Percentiles rank a stretch among this genome's conserved stretches.
phyloP scores from a whole-genome alignment of 2,888 invertebrate genomes.

The Diplolepis rosae region DNA sequence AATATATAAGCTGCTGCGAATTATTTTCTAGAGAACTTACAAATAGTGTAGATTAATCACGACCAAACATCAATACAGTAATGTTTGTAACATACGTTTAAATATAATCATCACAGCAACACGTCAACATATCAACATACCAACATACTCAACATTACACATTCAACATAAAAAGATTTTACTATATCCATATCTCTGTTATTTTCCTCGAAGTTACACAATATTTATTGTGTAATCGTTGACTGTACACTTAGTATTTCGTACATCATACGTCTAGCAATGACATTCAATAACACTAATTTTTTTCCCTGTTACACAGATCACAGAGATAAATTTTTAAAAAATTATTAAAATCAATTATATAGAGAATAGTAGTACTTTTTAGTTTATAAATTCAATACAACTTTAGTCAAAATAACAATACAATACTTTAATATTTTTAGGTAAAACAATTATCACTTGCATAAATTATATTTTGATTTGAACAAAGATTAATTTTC shows the following conservation, averaged over 20 bases:
- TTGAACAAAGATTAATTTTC: too few species aligned
- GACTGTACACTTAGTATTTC: conserved; percentile 66
- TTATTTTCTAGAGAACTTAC: neutral
- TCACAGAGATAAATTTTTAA: neutral
- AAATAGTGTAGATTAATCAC: neutral
- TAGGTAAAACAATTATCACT: neutral
- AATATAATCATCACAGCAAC: conserved; percentile 14
- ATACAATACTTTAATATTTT: too few species aligned
- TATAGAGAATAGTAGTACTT: too few species aligned
- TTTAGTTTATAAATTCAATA: too few species aligned
- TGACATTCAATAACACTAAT: conserved; percentile 56
- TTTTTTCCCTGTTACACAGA: conserved; percentile 18
- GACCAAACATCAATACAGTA: neutral
- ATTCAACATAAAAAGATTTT: neutral
- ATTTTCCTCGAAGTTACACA: neutral
- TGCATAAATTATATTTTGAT: neutral
- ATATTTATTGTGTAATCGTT: conserved; percentile 43
- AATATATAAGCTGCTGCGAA: neutral
- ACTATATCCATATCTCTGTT: neutral
- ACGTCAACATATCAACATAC: conserved; percentile 17
- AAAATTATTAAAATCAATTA: too few species aligned
- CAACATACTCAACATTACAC: neutral
- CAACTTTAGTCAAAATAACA: too few species aligned
- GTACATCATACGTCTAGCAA: conserved; percentile 58
- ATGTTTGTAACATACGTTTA: conserved; percentile 6